Percentiles rank a stretch among this genome's conserved stretches.
phyloP scores from a whole-genome alignment of 2,888 invertebrate genomes.

The Oligia latruncula region DNA sequence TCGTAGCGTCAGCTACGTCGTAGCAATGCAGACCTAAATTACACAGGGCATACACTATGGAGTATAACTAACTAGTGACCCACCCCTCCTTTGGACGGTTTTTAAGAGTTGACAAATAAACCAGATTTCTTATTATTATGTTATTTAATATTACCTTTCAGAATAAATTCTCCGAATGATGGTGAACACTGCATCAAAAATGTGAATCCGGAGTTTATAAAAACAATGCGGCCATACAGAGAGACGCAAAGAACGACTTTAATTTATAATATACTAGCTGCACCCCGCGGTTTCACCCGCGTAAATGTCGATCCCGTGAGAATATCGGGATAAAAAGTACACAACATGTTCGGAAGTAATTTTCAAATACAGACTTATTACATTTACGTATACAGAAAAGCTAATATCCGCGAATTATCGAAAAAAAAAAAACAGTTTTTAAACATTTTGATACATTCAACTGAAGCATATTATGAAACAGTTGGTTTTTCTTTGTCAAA shows the following conservation, averaged over 20 bases:
- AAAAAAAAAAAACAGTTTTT: neutral
- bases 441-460: neutral
- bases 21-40: neutral
- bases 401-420: neutral
- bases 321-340: too few relatives aligned
- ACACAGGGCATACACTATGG: neutral
- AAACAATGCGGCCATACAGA: neutral
- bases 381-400: too few relatives aligned
- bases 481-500: neutral
- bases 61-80: neutral
- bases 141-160: neutral
- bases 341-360: neutral
- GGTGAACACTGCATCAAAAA: neutral
- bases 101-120: neutral
- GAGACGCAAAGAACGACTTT: neutral
- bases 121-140: neutral
- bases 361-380: neutral
- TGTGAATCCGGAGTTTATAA: neutral
- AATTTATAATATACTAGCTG: neutral
- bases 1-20: conserved; percentile 12
- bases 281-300: too few relatives aligned
- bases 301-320: too few relatives aligned
- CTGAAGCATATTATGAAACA: too few relatives aligned
- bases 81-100: neutral
- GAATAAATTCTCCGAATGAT: too few relatives aligned